These are phyloP conservation scores for Pristionchus pacificus DNA, from an alignment of 1,140 invertebrate species.

Conservation along the genomic window DNA sequence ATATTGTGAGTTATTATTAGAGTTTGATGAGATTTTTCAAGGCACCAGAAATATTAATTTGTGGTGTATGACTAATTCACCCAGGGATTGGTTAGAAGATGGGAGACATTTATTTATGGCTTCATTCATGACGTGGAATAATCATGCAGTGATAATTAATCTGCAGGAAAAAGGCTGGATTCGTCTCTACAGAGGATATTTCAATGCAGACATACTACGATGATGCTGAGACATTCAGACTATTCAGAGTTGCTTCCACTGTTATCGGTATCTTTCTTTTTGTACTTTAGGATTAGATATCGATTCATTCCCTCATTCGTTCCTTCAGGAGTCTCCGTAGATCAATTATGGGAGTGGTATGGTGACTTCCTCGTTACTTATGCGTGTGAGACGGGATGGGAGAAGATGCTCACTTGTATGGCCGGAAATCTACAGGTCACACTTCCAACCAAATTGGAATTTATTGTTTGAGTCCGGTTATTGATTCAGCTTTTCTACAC, in stretches of 20 bases:
- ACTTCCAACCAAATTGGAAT: neutral
- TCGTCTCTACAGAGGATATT: constrained; percentile 23
- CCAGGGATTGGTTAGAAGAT: neutral
- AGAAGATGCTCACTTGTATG: constrained; percentile 33
- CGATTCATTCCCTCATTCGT: neutral
- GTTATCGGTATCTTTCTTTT: constrained; percentile 25
- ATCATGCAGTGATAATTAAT: neutral
- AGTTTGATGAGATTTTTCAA: neutral
- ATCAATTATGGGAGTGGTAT: constrained; percentile 37
- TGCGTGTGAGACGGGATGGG: constrained; percentile 36
- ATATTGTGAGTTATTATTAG: constrained; percentile 26
- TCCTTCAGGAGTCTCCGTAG: constrained; percentile 33
- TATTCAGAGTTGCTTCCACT: constrained; percentile 24
- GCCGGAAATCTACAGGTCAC: constrained; percentile 31
- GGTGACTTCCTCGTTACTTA: constrained; percentile 33
- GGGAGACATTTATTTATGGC: neutral
- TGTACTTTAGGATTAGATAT: neutral
- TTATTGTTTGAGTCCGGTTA: constrained; percentile 19
- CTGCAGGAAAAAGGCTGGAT: constrained; percentile 29
- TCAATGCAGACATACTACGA: constrained; percentile 33
- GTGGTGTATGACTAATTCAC: neutral
- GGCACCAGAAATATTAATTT: neutral
- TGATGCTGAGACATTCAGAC: constrained; percentile 33
- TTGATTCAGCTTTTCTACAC: neutral
- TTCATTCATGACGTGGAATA: constrained; percentile 10